Evolutionary conservation across 2,113 vertebrate species (phyloP).

Genomic region (Triplophysa tibetana): DNA sequence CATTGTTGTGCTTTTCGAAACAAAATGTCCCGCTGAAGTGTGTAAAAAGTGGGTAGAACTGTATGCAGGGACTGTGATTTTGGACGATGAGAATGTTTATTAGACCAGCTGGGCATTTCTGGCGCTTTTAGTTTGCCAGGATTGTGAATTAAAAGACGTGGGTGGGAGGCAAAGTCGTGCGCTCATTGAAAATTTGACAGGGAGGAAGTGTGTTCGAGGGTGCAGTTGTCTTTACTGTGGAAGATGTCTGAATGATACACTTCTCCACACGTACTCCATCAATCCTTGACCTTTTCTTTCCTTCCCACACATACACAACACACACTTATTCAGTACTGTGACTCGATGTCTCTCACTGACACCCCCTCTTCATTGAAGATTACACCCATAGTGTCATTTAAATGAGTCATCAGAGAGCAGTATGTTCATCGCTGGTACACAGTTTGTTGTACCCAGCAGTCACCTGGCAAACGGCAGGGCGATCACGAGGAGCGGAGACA

Average conservation of each 20-base stretch:
- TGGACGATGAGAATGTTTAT: slow-evolving; percentile 15
- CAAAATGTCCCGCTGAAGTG: slow-evolving; percentile 6
- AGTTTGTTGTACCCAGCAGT: slow-evolving; percentile 42
- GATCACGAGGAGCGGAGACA: slow-evolving; percentile 40
- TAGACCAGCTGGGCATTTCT: slow-evolving; percentile 34
- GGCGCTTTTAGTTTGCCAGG: slow-evolving; percentile 13
- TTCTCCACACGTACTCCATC: slow-evolving; percentile 6
- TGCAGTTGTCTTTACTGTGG: slow-evolving; percentile 6
- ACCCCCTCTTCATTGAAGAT: slow-evolving; percentile 34
- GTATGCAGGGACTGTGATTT: slow-evolving; percentile 2
- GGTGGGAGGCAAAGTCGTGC: slow-evolving; percentile 26
- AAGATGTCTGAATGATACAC: not conserved
- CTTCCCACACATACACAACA: slow-evolving; percentile 11
- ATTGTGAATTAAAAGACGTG: slow-evolving; percentile 24
- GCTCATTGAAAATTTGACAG: slow-evolving; percentile 40
- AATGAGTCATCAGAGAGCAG: slow-evolving; percentile 47
- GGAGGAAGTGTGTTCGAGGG: slow-evolving; percentile 21
- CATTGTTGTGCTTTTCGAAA: not conserved
- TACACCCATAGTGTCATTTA: slow-evolving; percentile 41
- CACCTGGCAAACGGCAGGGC: slow-evolving; percentile 45
- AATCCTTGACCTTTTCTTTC: slow-evolving; percentile 28
- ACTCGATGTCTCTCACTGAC: slow-evolving; percentile 30
- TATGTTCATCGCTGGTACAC: slow-evolving; percentile 44
- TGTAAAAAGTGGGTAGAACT: slow-evolving; percentile 3
- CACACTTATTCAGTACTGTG: slow-evolving; percentile 27